A percentile compares a stretch with the other conserved stretches of the same genome.
phyloP scores from a whole-genome alignment of 1,140 invertebrate genomes.

The Drosophila pachea region DNA sequence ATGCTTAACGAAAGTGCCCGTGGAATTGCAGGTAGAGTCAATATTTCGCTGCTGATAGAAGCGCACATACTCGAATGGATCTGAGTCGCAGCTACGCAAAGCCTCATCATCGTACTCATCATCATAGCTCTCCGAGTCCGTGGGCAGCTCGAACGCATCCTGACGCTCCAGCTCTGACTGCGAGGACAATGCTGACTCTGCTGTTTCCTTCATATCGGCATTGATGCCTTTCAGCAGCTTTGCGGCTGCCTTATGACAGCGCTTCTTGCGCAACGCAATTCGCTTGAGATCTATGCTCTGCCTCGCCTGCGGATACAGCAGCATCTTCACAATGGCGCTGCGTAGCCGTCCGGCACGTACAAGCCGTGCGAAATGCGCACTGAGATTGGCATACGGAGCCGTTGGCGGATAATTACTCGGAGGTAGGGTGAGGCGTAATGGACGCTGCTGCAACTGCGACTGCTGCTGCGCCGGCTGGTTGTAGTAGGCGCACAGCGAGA shows the following conservation, averaged over 20 bases:
- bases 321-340: slow-evolving; percentile 84
- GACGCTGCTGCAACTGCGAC: slow-evolving; percentile 44
- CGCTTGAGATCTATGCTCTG: slow-evolving; percentile 78
- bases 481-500: slow-evolving; percentile 79
- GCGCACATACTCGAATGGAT: slow-evolving; percentile 83
- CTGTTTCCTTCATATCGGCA: slow-evolving; percentile 37
- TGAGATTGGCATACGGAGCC: slow-evolving; percentile 85
- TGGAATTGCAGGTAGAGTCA: slow-evolving; percentile 62
- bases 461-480: too few species aligned
- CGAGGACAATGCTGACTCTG: slow-evolving; percentile 26
- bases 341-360: slow-evolving; percentile 86
- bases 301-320: slow-evolving; percentile 83
- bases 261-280: slow-evolving; percentile 80
- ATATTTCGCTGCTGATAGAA: slow-evolving; percentile 81
- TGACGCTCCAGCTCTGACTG: slow-evolving; percentile 80
- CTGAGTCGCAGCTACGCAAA: slow-evolving; percentile 80
- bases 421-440: slow-evolving; percentile 82
- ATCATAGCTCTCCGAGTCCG: slow-evolving; percentile 71
- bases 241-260: slow-evolving; percentile 80
- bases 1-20: slow-evolving; percentile 80
- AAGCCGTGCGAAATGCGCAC: slow-evolving; percentile 86
- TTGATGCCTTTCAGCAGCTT: slow-evolving; percentile 56
- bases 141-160: slow-evolving; percentile 81
- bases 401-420: slow-evolving; percentile 83
- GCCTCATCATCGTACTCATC: slow-evolving; percentile 49